Percentiles rank a stretch among this genome's conserved stretches.
These are phyloP conservation scores for Cololabis saira DNA, from an alignment of 2,113 vertebrate species.

Conservation along the genomic window DNA sequence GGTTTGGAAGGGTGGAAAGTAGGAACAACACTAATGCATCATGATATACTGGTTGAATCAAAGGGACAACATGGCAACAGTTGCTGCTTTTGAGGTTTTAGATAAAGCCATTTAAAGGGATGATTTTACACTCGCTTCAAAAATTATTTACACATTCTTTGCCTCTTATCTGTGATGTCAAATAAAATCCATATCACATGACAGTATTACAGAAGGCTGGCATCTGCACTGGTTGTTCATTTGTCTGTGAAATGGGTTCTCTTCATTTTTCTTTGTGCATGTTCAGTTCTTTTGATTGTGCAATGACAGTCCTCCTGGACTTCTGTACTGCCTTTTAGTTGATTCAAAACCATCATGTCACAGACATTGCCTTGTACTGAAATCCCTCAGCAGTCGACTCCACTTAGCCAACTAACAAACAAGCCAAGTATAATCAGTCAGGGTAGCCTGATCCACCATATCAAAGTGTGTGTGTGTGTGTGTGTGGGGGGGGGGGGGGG, in stretches of 20 bases:
- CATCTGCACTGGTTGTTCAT: not conserved
- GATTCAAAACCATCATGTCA: slow-evolving; percentile 27
- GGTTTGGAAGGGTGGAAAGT: slow-evolving; percentile 21
- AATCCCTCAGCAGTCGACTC: slow-evolving; percentile 28
- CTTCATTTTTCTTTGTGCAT: slow-evolving; percentile 7
- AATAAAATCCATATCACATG: too few species aligned
- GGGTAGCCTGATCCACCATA: slow-evolving; percentile 29
- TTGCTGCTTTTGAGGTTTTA: slow-evolving; percentile 19
- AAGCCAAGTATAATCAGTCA: slow-evolving; percentile 45
- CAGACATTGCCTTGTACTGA: slow-evolving; percentile 19
- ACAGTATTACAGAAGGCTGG: not conserved
- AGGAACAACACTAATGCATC: slow-evolving; percentile 44
- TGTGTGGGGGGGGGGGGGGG: too few species aligned
- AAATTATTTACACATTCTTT: too few species aligned
- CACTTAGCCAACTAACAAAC: slow-evolving; percentile 38
- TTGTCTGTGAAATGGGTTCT: not conserved
- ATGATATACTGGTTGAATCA: slow-evolving; percentile 44
- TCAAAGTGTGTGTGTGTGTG: too few species aligned
- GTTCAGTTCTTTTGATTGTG: slow-evolving; percentile 10
- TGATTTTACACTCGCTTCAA: too few species aligned
- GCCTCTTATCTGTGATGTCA: too few species aligned
- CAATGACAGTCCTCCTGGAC: slow-evolving; percentile 11
- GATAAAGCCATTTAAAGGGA: slow-evolving; percentile 35
- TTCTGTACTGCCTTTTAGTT: not conserved
- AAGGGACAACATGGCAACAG: slow-evolving; percentile 1